phyloP scores from a whole-genome alignment of 2,888 invertebrate species.

The Marasmarcha lunaedactyla region DNA sequence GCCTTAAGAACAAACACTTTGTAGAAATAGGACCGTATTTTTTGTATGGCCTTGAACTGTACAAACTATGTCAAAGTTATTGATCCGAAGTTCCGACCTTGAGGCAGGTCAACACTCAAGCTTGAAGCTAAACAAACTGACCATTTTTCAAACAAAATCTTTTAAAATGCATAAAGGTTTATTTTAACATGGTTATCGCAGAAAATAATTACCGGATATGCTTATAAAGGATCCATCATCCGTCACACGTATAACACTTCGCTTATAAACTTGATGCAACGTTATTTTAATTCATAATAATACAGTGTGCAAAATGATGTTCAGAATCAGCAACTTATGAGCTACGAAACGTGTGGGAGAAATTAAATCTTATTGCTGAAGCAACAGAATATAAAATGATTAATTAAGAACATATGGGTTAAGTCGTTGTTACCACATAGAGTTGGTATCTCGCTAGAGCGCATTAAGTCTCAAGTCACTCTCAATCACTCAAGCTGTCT shows the following conservation, averaged over 20 bases:
- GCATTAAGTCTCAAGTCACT: conserved; percentile 68
- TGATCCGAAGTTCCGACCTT: too few species aligned
- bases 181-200: background rate
- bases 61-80: too few species aligned
- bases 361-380: background rate
- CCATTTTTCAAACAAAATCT: too few species aligned
- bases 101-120: too few species aligned
- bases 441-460: conserved; percentile 44
- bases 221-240: conserved; percentile 27
- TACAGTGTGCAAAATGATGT: conserved; percentile 31
- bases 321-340: background rate
- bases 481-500: conserved; percentile 69
- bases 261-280: conserved; percentile 48
- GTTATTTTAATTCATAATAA: conserved; percentile 60
- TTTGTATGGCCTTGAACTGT: too few species aligned
- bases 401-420: conserved; percentile 23
- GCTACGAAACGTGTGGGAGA: background rate
- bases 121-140: conserved; percentile 6
- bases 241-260: conserved; percentile 35
- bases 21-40: too few species aligned
- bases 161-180: too few species aligned
- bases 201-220: conserved; percentile 21
- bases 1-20: too few species aligned
- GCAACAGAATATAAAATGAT: background rate
- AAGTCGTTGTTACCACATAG: conserved; percentile 22